Base-by-base conservation (phyloP, 1,140 invertebrate genomes). In the Thaumetopoea pityocampa region DNA sequence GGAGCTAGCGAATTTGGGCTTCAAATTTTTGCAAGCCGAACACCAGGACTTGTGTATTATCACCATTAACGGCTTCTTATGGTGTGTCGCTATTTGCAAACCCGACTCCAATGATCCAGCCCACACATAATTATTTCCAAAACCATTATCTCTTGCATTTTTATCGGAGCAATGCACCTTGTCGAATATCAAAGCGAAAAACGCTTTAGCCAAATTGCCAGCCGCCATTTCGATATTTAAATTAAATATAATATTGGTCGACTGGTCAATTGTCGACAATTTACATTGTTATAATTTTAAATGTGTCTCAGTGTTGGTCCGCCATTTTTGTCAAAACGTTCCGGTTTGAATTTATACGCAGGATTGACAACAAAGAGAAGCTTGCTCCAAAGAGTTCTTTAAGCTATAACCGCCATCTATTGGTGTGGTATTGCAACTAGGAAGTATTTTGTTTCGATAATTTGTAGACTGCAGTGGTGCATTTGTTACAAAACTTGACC, bases 1-100 rank as follows among this genome's bases (percentile, higher is more conserved):
- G 2, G 87, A 89, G 28, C 55, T 71, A 0, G 84, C 83, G 53
- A 90, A 88, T 43, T 87, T 86, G 0, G 88, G 87, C 53, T 87
- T 89, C 38, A 90, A 68, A 69, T 87, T 86, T 74, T 87, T 88
- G 63, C 89, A 90, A 5, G 89, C 88, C 5, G 86, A 83, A 68
- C 89, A 90, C 89, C 89, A 90, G 1, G 87, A 86, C 54, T 90
- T 90, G 65, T 90, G 89, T 12, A 90, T 88, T 4, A 90, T 79
- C 2, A 90, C 61, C 88, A 90, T 89, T 0, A 89, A 33, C 5
- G 89, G 88, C 50, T 88, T 89, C 17, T 84, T 79, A 17, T 85
- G 81, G 42, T 67, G 46, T 1, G 48, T 53, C 0, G 76, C 76
- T 40, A 82, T 78, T 38, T 76, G 56, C 18, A 87, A 43, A 5